phyloP scores from a whole-genome alignment of 2,888 invertebrate species.

The Pyrrhia umbra region DNA sequence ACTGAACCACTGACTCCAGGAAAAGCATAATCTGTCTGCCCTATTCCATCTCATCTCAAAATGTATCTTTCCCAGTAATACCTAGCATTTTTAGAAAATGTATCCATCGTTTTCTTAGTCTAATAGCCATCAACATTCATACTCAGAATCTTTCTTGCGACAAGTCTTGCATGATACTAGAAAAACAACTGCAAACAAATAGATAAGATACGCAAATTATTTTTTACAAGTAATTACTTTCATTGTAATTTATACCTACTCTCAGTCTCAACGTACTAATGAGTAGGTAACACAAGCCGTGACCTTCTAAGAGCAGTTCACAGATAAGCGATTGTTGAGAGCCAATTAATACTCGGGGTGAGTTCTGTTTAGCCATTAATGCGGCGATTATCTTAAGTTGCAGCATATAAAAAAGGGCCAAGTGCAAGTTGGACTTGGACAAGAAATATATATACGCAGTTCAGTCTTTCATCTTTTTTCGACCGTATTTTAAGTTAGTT shows the following conservation, averaged over 20 bases:
- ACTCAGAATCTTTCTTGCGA: background rate
- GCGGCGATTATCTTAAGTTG: constrained; percentile 21
- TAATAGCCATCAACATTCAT: too few species aligned
- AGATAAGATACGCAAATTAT: background rate
- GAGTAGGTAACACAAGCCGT: constrained; percentile 4
- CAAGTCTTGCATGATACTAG: background rate
- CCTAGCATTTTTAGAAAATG: too few species aligned
- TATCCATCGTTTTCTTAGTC: too few species aligned
- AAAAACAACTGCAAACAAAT: background rate
- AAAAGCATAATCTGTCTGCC: too few species aligned
- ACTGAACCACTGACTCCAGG: too few species aligned
- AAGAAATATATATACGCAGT: too few species aligned
- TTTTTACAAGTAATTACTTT: constrained; percentile 1
- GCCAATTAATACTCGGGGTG: constrained; percentile 23
- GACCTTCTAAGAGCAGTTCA: constrained; percentile 28
- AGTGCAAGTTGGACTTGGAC: too few species aligned
- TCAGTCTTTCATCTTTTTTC: too few species aligned
- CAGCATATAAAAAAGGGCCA: background rate
- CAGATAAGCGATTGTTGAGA: constrained; percentile 23
- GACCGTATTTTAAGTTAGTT: too few species aligned
- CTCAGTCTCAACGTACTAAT: constrained; percentile 16
- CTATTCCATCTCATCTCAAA: too few species aligned
- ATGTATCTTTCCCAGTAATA: too few species aligned
- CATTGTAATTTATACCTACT: constrained; percentile 17
- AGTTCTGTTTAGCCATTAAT: constrained; percentile 12